A percentile compares a stretch with the other conserved stretches of the same genome.
Conservation (phyloP, 2,113 vertebrate species). For the Nesogale talazaci region DNA sequence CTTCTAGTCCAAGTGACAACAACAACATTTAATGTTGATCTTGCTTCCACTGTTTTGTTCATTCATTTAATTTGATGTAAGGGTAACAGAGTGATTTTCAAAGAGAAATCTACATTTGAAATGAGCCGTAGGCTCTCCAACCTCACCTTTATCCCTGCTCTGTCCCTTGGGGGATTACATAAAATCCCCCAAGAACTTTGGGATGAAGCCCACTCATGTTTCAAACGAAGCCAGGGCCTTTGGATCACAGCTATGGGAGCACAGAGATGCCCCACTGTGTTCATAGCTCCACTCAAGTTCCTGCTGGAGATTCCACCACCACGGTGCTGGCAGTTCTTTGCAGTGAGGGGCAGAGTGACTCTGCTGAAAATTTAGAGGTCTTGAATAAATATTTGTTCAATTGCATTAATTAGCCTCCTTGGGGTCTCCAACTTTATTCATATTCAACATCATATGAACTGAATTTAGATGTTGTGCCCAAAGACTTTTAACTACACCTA, state of each 20-base stretch:
- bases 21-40: background rate
- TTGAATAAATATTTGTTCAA: background rate
- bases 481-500: slow-evolving; percentile 50
- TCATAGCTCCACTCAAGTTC: background rate
- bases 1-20: background rate
- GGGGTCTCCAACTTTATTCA: background rate
- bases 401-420: background rate
- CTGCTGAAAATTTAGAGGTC: background rate
- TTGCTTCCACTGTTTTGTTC: too few relatives aligned
- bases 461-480: slow-evolving; percentile 33
- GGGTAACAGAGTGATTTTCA: background rate
- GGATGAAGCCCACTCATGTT: background rate
- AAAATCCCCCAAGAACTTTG: background rate
- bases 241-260: too few relatives aligned
- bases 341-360: rapidly evolving
- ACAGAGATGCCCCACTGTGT: background rate
- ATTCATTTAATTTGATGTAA: background rate
- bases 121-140: background rate
- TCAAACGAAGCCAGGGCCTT: background rate
- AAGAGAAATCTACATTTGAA: background rate
- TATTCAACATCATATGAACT: background rate
- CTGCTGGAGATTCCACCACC: background rate
- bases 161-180: background rate
- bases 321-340: background rate
- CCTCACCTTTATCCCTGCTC: background rate